These are phyloP conservation scores for Centropus unirufus DNA, from an alignment of 2,113 vertebrate species.

Conservation along the genomic window DNA sequence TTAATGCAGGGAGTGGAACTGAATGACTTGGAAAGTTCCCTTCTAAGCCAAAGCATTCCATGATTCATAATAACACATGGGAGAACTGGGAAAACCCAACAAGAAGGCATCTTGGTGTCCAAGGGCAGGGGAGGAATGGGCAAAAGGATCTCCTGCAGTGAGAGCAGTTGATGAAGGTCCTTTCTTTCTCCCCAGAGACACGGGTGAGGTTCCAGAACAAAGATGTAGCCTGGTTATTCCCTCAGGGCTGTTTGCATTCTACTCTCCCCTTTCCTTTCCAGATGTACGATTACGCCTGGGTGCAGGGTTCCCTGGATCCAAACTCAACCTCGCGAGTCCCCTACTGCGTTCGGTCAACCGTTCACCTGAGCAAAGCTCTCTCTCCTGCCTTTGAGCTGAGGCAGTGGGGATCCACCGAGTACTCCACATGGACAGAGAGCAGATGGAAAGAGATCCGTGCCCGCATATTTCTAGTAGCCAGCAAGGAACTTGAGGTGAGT, in stretches of 20 bases:
- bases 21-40: too few relatives aligned
- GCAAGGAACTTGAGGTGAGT: constrained; percentile 91
- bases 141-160: background rate
- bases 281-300: constrained; percentile 86
- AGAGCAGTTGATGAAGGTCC: background rate
- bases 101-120: background rate
- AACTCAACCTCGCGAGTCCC: constrained; percentile 75
- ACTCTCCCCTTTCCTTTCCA: constrained; percentile 24
- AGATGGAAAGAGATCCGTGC: constrained; percentile 91
- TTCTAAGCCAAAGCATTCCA: too few relatives aligned
- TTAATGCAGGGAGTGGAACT: too few relatives aligned
- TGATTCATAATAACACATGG: background rate
- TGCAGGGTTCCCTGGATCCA: constrained; percentile 78
- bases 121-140: background rate
- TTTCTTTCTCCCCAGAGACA: background rate
- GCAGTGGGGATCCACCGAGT: constrained; percentile 85
- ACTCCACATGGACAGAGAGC: constrained; percentile 95
- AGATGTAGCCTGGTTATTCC: background rate
- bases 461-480: constrained; percentile 91
- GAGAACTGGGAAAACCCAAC: background rate
- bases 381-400: constrained; percentile 91
- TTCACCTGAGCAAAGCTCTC: constrained; percentile 73
- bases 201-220: background rate
- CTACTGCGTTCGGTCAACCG: constrained; percentile 81
- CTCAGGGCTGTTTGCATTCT: background rate